Conservation (phyloP, 2,888 invertebrate genomes). For the Quadriops clusia region DNA sequence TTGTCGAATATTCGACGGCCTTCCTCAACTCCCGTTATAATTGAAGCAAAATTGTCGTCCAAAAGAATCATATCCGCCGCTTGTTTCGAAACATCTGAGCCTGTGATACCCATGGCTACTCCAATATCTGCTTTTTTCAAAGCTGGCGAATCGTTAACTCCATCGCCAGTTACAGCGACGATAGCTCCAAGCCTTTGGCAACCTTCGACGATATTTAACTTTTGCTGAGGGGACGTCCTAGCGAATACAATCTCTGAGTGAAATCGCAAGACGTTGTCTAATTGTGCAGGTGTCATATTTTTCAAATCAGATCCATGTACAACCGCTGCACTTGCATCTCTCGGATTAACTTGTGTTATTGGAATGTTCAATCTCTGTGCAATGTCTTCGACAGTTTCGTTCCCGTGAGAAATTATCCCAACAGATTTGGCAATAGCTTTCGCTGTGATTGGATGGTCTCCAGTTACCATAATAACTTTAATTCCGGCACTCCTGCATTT, state of each 20-base stretch:
- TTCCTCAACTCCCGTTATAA: constrained; percentile 91
- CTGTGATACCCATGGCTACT: constrained; percentile 91
- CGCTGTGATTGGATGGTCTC: constrained; percentile 92
- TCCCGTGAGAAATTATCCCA: constrained; percentile 88
- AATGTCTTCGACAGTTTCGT: constrained; percentile 89
- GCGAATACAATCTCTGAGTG: constrained; percentile 96
- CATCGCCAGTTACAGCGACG: constrained; percentile 85
- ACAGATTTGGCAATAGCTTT: constrained; percentile 92
- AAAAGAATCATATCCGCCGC: constrained; percentile 99
- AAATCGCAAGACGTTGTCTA: constrained; percentile 86
- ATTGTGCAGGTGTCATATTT: constrained; percentile 72
- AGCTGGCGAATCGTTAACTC: constrained; percentile 88
- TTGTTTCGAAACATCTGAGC: constrained; percentile 92
- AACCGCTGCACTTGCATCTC: constrained; percentile 85
- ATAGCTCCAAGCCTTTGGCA: constrained; percentile 87
- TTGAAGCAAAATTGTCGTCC: constrained; percentile 98
- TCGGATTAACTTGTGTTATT: constrained; percentile 78
- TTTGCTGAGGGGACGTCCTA: constrained; percentile 90
- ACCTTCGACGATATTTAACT: constrained; percentile 86
- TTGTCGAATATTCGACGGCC: constrained; percentile 95
- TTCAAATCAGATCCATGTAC: constrained; percentile 82
- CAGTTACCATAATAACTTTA: constrained; percentile 90
- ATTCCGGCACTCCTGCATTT: constrained; percentile 97
- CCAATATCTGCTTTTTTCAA: constrained; percentile 88
- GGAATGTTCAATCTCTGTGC: constrained; percentile 84